Evolutionary conservation across 2,797 vertebrate species (phyloP).

Genomic region (Smutsia temminckii): DNA sequence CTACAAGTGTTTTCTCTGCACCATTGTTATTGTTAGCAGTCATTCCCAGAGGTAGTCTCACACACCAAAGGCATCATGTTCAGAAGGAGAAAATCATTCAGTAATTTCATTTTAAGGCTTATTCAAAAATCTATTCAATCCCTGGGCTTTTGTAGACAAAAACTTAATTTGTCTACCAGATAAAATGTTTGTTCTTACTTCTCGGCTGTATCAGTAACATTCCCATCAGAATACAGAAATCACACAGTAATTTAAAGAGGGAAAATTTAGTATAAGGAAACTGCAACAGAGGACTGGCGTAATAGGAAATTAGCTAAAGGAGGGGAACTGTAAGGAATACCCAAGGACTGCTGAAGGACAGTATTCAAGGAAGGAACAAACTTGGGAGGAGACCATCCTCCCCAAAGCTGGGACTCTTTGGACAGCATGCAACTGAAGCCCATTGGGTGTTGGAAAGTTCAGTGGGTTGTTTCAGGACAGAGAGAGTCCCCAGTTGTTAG

Average conservation of each 20-base stretch:
- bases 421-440: background rate
- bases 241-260: background rate
- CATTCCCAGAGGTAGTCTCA: constrained; percentile 31
- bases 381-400: background rate
- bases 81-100: constrained; percentile 59
- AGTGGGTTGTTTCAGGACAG: background rate
- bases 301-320: background rate
- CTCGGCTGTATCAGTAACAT: constrained; percentile 3
- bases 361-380: background rate
- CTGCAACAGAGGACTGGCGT: background rate
- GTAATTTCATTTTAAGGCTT: constrained; percentile 63
- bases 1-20: background rate
- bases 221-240: constrained; percentile 46
- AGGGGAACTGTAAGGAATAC: background rate
- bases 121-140: constrained; percentile 35
- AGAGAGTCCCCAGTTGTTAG: background rate
- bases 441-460: background rate
- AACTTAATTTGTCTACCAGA: constrained; percentile 53
- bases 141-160: constrained; percentile 10
- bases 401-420: background rate
- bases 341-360: background rate
- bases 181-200: constrained; percentile 47
- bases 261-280: constrained; percentile 37
- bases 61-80: constrained; percentile 1
- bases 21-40: background rate